A percentile compares a stretch with the other conserved stretches of the same genome.
Evolutionary conservation across 2,113 vertebrate species (phyloP).

Genomic region (Bufo gargarizans): DNA sequence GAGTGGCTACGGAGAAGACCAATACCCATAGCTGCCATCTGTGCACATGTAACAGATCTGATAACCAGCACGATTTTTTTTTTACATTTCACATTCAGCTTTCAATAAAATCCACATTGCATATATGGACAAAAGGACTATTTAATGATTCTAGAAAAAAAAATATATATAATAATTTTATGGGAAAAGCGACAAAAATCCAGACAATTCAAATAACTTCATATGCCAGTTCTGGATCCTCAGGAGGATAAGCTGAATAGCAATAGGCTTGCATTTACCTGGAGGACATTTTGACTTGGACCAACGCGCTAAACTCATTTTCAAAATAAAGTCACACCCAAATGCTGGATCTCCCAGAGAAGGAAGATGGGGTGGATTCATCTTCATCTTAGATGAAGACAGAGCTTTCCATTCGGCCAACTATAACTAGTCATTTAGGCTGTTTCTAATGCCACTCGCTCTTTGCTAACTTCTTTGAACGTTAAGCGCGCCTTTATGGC

Average conservation of each 20-base stretch:
- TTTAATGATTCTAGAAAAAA: too few relatives aligned
- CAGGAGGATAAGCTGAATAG: not conserved
- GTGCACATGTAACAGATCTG: not conserved
- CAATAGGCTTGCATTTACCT: constrained; percentile 33
- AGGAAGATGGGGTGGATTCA: not conserved
- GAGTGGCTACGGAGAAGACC: not conserved
- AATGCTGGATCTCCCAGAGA: not conserved
- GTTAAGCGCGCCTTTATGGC: not conserved
- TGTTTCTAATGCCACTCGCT: not conserved
- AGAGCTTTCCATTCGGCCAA: not conserved
- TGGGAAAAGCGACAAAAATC: too few relatives aligned
- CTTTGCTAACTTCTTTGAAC: not conserved
- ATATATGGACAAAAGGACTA: not conserved
- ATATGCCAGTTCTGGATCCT: not conserved
- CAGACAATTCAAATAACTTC: not conserved
- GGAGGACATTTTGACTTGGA: constrained; percentile 24
- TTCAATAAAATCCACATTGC: not conserved
- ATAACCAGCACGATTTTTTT: not conserved
- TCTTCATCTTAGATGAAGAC: constrained; percentile 21
- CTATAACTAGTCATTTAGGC: not conserved
- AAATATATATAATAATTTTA: too few relatives aligned
- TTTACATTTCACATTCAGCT: not conserved
- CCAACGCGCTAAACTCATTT: constrained; percentile 18
- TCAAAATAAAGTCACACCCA: constrained; percentile 9
- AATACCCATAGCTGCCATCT: not conserved